phyloP scores from a whole-genome alignment of 2,888 invertebrate species.

The Helleia helle region DNA sequence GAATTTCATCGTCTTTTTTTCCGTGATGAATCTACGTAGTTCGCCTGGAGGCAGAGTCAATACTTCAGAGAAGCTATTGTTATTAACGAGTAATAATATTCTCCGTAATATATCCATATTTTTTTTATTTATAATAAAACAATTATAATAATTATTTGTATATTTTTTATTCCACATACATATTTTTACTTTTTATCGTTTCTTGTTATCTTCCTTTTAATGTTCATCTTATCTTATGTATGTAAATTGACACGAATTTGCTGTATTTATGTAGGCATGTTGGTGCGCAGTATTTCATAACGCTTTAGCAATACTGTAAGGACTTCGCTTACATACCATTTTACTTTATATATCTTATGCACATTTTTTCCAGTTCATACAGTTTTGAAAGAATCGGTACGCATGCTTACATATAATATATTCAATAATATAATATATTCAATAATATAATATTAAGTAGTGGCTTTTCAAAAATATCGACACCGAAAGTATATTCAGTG shows the following conservation, averaged over 20 bases:
- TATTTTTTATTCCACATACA: slow-evolving; percentile 43
- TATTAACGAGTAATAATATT: slow-evolving; percentile 85
- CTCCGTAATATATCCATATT: slow-evolving; percentile 60
- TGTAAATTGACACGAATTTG: slow-evolving; percentile 38
- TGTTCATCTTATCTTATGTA: slow-evolving; percentile 31
- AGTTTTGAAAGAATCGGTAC: slow-evolving; percentile 57
- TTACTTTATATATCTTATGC: slow-evolving; percentile 33
- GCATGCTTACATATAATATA: slow-evolving; percentile 47
- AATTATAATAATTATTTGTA: slow-evolving; percentile 52
- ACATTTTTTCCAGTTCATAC: slow-evolving; percentile 54
- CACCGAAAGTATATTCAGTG: background rate
- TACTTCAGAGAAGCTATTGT: slow-evolving; percentile 97
- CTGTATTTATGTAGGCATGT: slow-evolving; percentile 56
- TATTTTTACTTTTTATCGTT: slow-evolving; percentile 32
- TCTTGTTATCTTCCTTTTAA: slow-evolving; percentile 29
- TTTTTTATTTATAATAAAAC: slow-evolving; percentile 57
- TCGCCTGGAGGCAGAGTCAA: slow-evolving; percentile 97
- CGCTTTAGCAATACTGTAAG: slow-evolving; percentile 40
- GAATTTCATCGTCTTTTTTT: slow-evolving; percentile 52
- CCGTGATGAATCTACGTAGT: slow-evolving; percentile 74
- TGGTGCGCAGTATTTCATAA: slow-evolving; percentile 42
- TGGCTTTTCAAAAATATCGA: slow-evolving; percentile 9
- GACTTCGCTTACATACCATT: slow-evolving; percentile 28
- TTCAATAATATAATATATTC: too few relatives aligned
- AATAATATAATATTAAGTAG: too few relatives aligned